Evolutionary conservation across 2,113 vertebrate species (phyloP).

Genomic region (Oenanthe melanoleuca): DNA sequence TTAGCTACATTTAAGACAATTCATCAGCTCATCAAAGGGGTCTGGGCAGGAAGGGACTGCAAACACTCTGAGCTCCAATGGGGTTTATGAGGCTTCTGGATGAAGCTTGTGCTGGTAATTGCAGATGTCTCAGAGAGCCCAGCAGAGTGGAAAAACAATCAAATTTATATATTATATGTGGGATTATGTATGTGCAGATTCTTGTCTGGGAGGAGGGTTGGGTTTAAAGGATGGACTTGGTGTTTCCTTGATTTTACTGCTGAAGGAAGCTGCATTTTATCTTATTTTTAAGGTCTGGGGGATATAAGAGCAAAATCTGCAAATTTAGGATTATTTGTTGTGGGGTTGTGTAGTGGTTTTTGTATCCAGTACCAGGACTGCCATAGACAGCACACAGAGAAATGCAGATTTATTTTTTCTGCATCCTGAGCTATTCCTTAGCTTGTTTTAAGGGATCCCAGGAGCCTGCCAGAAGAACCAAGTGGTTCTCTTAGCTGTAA

Average conservation of each 20-base stretch:
- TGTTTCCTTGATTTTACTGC: neutral
- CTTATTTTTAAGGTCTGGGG: neutral
- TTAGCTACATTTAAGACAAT: neutral
- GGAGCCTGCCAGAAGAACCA: neutral
- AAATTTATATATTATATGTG: neutral
- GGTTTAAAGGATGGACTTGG: neutral
- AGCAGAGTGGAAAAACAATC: neutral
- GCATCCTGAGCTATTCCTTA: neutral
- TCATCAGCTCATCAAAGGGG: neutral
- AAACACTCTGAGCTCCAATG: rapidly evolving
- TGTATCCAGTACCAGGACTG: neutral
- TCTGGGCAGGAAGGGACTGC: neutral
- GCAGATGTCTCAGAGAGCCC: neutral
- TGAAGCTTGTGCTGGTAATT: neutral
- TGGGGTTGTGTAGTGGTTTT: neutral
- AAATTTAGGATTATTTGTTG: neutral
- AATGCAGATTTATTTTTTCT: neutral
- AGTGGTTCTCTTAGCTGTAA: constrained; percentile 41
- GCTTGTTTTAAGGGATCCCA: neutral
- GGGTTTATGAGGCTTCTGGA: neutral
- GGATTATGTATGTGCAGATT: neutral
- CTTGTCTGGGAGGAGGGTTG: neutral
- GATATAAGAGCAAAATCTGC: neutral
- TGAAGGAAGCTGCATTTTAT: neutral
- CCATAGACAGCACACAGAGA: neutral